Evolutionary conservation across 2,888 invertebrate species (phyloP).

Genomic region (Eupelmus urozonus): DNA sequence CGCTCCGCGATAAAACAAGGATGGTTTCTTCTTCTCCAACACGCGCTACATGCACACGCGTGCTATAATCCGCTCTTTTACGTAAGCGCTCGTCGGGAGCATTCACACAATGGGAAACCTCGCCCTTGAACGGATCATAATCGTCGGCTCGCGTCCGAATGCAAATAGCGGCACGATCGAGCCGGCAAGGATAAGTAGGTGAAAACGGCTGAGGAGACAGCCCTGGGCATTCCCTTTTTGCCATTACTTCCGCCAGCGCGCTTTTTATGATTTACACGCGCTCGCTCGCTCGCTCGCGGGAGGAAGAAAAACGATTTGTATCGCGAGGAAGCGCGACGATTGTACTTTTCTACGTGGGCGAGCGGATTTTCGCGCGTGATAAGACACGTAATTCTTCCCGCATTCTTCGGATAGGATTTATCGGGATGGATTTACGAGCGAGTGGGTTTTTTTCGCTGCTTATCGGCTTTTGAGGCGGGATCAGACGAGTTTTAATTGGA

Average conservation of each 20-base stretch:
- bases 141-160: conserved; percentile 6
- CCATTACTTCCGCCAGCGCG: too few relatives aligned
- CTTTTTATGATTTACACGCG: background rate
- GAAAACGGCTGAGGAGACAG: conserved; percentile 9
- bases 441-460: background rate
- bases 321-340: too few relatives aligned
- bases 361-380: conserved; percentile 21
- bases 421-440: background rate
- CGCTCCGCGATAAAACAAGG: too few relatives aligned
- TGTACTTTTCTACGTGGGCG: background rate
- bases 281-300: background rate
- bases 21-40: too few relatives aligned
- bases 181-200: conserved; percentile 20
- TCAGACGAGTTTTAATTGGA: too few relatives aligned
- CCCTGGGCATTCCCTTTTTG: background rate
- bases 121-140: conserved; percentile 48
- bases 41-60: too few relatives aligned
- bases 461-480: background rate
- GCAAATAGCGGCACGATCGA: background rate
- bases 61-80: conserved; percentile 10
- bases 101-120: background rate
- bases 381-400: background rate
- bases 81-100: background rate
- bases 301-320: background rate
- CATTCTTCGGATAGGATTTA: background rate